Evolutionary conservation across 2,888 invertebrate species (phyloP), one percentile per base, ranked within the genome.

Genomic region (Trichopria drosophilae): DNA sequence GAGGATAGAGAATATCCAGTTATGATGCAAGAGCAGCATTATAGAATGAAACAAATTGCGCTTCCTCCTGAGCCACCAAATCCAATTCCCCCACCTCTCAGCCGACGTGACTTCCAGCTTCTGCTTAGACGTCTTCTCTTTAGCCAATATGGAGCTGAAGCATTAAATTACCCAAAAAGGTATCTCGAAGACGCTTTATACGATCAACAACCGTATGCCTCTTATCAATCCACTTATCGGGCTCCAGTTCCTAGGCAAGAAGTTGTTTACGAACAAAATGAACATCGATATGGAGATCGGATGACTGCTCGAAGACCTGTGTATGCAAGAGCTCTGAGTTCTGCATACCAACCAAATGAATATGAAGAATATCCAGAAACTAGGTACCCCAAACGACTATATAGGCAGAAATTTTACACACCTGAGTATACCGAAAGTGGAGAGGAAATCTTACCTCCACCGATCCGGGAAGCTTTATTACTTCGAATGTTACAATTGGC

Each of bases 401-500:
- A 75, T 40, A 62, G 73, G 22, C 72, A 74, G 20, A 75, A 74
- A 43, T 70, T 70, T 19, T 70, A 69, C 34, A 62, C 65, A 3
- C 63, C 61, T n/a, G 70, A 68, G 2, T 32, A 64, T 1, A 43
- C 59, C 1, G 72, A 81, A 28, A 81, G 82, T 1, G 71, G 70
- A 2, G 82, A 82, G 6, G 84, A 85, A 57, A 84, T 82, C 60
- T 71, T 88, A 13, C 87, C 87, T 10, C 79, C 85, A 0, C 84
- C 86, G 49, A 82, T 88, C 13, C 77, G 87, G 50, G 87, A 88
- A 69, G 86, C 86, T 66, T 73, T 88, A 26, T 72, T 88, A 6
- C 69, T 87, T 63, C 81, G 85, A 64, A 87, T 88, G 87, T 74
- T 88, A 22, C 83, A 87, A 67, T 69, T 88, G 50, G 87, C 87